Evolutionary conservation across 2,888 invertebrate genomes (phyloP).

Genomic region (Stenichneumon culpator): DNA sequence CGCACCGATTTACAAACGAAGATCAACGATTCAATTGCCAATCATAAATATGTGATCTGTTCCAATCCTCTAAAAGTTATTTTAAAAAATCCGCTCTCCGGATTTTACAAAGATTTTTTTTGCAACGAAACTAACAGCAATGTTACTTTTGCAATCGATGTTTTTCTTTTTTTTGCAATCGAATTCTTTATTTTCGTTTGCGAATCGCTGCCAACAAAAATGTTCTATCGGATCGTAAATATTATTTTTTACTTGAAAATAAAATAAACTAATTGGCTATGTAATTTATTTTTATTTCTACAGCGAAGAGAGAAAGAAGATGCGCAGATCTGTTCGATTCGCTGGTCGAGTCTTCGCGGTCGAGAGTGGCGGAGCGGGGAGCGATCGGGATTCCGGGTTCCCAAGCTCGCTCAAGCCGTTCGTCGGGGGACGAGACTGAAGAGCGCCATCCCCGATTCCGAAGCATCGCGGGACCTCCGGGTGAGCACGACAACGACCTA

Average conservation of each 20-base stretch:
- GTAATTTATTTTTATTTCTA: neutral
- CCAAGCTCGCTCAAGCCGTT: slow-evolving; percentile 73
- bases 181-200: neutral
- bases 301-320: neutral
- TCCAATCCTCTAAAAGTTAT: neutral
- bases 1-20: too few relatives aligned
- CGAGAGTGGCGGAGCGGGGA: slow-evolving; percentile 35
- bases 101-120: too few relatives aligned
- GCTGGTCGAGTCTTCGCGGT: neutral
- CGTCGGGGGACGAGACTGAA: slow-evolving; percentile 60
- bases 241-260: neutral
- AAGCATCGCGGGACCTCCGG: slow-evolving; percentile 71
- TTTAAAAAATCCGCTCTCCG: too few relatives aligned
- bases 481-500: slow-evolving; percentile 74
- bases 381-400: slow-evolving; percentile 72
- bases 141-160: neutral
- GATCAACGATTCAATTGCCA: too few relatives aligned
- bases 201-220: neutral
- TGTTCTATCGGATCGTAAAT: too few relatives aligned
- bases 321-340: neutral
- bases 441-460: slow-evolving; percentile 67
- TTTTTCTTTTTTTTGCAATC: neutral
- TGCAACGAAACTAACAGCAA: neutral
- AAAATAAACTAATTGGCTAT: neutral
- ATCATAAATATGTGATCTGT: too few relatives aligned